Base-by-base conservation (phyloP, 2,113 vertebrate species). In the Pterocles gutturalis region DNA sequence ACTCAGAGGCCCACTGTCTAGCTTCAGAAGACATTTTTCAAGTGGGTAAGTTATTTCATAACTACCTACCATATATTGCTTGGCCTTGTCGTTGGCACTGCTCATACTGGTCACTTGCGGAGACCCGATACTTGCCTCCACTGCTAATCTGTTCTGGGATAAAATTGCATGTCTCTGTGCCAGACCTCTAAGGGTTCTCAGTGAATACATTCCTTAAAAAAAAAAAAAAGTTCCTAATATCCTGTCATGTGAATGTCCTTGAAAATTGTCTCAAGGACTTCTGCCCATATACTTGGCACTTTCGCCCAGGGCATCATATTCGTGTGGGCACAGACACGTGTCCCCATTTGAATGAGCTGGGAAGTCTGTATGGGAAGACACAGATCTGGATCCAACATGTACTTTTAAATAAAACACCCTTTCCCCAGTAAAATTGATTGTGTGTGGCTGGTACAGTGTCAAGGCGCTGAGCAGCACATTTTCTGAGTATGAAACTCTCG, bases 391-490 rank as follows among this genome's bases (percentile, higher is more conserved):
- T 78, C 12, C 55, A 86, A 13, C 2, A 2, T 10, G 11, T 71
- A 19, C 24, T 73, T 89, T 86, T 77, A 65, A 76, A 76, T 33
- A 36, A 33, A 94, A 90, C 12, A 86, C 31, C 8, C 10, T 71
- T 71, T 70, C 29, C 5, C 28, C 29, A 16, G 3, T 25, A 85
- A 84, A 92, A 76, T 38, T 72, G 84, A 84, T 75, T n/a, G 5
- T 1, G 5, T 67, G 86, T 58, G 45, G 26, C 58, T 70, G 60
- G 58, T 8, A 26, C 26, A 92, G 48, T 18, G 26, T 29, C 84
- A 69, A 90, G 95, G 75, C 1, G 77, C 94, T 96, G 96, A 97
- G 89, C 76, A 92, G 34, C 24, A 91, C 62, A 54, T 94, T 97
- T 96, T 90, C 77, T 91, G 87, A 89, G 86, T 84, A 26, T 34